Conservation (phyloP, 2,888 invertebrate species). For the Cheilosia vulpina region DNA sequence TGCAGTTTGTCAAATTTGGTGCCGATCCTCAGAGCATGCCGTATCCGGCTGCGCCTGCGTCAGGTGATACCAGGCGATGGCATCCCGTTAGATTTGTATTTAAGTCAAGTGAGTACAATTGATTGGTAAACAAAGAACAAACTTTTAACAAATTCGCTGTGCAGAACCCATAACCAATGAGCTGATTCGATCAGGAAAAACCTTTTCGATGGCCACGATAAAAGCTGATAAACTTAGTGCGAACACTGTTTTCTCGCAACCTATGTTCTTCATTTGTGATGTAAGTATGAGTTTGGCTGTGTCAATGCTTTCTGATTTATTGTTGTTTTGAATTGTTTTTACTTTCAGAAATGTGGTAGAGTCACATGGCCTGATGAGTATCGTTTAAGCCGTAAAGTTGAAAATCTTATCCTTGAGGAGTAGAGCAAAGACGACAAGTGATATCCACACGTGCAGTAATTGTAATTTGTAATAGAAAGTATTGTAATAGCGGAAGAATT, state of each 20-base stretch:
- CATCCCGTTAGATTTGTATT: constrained; percentile 34
- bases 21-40: constrained; percentile 3
- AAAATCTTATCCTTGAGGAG: constrained; percentile 43
- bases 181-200: constrained; percentile 45
- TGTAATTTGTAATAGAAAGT: constrained; percentile 71
- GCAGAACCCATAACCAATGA: constrained; percentile 54
- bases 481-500: constrained; percentile 62
- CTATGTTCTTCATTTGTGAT: constrained; percentile 65
- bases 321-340: not conserved
- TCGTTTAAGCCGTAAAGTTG: constrained; percentile 43
- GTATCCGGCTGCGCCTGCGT: not conserved
- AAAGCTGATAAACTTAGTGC: constrained; percentile 51
- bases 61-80: not conserved
- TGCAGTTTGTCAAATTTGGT: constrained; percentile 56
- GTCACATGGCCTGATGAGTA: constrained; percentile 66
- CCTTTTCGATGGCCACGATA: constrained; percentile 41
- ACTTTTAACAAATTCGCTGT: not conserved
- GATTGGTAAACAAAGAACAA: not conserved
- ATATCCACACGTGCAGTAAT: constrained; percentile 27
- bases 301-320: not conserved
- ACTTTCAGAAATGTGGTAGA: constrained; percentile 58
- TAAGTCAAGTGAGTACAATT: constrained; percentile 47
- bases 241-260: constrained; percentile 41
- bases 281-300: constrained; percentile 24
- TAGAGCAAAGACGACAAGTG: constrained; percentile 9